Evolutionary conservation across 2,888 invertebrate genomes (phyloP).

Genomic region (Plagodis dolabraria): DNA sequence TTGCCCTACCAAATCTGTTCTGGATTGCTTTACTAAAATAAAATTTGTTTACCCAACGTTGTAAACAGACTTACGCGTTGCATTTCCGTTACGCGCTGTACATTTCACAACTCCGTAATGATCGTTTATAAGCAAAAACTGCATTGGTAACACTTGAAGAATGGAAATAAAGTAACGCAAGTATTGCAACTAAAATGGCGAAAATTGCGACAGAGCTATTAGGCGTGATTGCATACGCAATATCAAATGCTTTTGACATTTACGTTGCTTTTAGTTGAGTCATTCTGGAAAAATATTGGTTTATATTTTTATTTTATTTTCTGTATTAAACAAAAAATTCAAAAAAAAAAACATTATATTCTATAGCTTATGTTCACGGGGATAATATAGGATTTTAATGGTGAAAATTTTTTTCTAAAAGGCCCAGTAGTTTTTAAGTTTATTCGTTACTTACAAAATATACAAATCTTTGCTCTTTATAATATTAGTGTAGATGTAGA

Average conservation of each 20-base stretch:
- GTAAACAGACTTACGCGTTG: not conserved
- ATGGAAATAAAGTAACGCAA: slow-evolving; percentile 5
- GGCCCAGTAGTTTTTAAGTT: no score
- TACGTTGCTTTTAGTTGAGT: not conserved
- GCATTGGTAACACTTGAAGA: slow-evolving; percentile 5
- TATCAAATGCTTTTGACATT: not conserved
- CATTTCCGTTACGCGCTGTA: slow-evolving; percentile 9
- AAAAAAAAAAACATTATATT: no score
- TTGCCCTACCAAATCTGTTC: no score
- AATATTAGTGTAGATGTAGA: no score
- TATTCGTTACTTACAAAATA: no score
- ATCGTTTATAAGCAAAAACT: slow-evolving; percentile 8
- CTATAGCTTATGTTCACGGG: no score
- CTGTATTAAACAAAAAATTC: no score
- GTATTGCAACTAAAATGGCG: slow-evolving; percentile 3
- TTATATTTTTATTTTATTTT: no score
- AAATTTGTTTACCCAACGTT: not conserved
- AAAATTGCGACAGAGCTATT: not conserved
- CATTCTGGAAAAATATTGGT: no score
- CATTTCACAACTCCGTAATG: slow-evolving; percentile 1
- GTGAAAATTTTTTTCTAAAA: no score
- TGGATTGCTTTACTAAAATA: not conserved
- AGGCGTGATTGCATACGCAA: slow-evolving; percentile 5
- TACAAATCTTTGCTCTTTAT: no score
- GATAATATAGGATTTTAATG: no score